Base-by-base conservation (phyloP, 2,113 vertebrate species). In the Scartelaos histophorus region DNA sequence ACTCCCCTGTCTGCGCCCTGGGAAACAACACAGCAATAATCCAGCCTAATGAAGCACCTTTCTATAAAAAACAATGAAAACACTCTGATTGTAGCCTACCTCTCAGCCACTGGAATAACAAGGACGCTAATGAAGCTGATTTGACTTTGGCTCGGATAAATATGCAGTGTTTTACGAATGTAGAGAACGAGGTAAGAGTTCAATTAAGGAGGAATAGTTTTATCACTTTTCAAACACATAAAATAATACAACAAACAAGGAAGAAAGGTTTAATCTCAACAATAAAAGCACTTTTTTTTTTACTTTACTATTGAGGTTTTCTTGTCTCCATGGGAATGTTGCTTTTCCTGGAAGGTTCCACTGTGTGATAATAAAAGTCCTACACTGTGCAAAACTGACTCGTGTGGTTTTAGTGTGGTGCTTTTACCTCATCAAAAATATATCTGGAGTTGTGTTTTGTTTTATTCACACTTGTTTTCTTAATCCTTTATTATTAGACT, bases 141-240 rank as follows among this genome's bases (percentile, higher is more conserved):
- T 70, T 72, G 65, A 72, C 61, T 69, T 64, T n/a, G 70, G 54
- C 25, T 71, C 46, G 71, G 76, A 74, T 22, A 16, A 81, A 75
- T 64, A 64, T 21, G 34, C 24, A 38, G 61, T 3, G n/a, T 19
- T 38, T 34, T 56, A 25, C 68, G 25, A 11, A 69, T 51, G 22
- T 9, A 7, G 15, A 22, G 57, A 3, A 57, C 35, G 24, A 12
- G 49, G 22, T 70, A 25, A 57, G 25, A 13, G 35, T 22, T 69
- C 6, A 73, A 73, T 61, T 58, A 46, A 47, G 66, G 34, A 49
- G 62, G 24, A 60, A n/a, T 34, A 19, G 49, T 6, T 58, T 2
- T 58, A 56, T 58, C 56, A 51, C 17, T 58, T 58, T 58, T 58
- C 3, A 58, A 58, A 58, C 56, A 58, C 56, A 21, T 10, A 54